Conservation (phyloP, 23 tunicate species). For the Ciona savignyi region DNA sequence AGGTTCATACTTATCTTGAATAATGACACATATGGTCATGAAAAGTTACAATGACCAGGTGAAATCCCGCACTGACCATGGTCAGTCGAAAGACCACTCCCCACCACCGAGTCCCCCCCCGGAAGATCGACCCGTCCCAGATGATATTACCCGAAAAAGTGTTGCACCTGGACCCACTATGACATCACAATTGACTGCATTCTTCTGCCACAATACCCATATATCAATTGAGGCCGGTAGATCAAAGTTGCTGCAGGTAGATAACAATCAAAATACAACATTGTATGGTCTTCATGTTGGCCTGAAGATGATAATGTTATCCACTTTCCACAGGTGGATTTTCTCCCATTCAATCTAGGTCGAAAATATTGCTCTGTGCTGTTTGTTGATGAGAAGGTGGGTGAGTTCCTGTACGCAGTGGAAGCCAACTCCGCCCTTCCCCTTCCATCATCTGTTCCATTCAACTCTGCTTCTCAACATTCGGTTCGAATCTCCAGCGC, state of each 20-base stretch:
- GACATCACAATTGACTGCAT: slow-evolving; percentile 77
- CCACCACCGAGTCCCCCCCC: slow-evolving; percentile 56
- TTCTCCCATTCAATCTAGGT: slow-evolving; percentile 70
- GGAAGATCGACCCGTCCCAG: slow-evolving; percentile 30
- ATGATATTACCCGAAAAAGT: not conserved
- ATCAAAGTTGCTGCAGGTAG: slow-evolving; percentile 37
- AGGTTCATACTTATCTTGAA: too few relatives aligned
- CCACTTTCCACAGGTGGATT: slow-evolving; percentile 46
- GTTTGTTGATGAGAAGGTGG: slow-evolving; percentile 50
- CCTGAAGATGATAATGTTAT: not conserved
- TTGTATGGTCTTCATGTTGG: not conserved
- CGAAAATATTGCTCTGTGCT: slow-evolving; percentile 66
- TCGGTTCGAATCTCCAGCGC: slow-evolving; percentile 68
- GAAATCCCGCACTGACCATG: slow-evolving; percentile 66
- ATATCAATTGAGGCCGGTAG: slow-evolving; percentile 40
- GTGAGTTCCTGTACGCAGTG: slow-evolving; percentile 79
- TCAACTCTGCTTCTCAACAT: slow-evolving; percentile 55
- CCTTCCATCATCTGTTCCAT: slow-evolving; percentile 60
- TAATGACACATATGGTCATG: too few relatives aligned
- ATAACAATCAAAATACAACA: not conserved
- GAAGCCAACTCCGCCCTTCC: slow-evolving; percentile 62
- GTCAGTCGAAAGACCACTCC: slow-evolving; percentile 44
- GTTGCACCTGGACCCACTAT: slow-evolving; percentile 7
- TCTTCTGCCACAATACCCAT: slow-evolving; percentile 51
- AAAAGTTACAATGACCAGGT: too few relatives aligned